Evolutionary conservation across 2,888 invertebrate species (phyloP), one percentile per base, ranked within the genome.

Genomic region (Periphyllus acericola): DNA sequence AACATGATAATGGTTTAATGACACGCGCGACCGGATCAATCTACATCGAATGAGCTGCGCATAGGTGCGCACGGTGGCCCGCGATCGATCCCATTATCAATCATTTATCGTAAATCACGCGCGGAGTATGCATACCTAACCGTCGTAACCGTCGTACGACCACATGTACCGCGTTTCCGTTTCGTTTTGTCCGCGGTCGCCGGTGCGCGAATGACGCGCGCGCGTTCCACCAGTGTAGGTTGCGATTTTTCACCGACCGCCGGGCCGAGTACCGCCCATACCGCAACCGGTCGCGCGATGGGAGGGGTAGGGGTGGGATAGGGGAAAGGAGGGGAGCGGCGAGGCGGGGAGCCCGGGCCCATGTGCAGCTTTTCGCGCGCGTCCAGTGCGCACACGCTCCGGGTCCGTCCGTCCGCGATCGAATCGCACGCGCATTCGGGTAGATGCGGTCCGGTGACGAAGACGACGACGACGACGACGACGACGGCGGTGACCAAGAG

Each of bases 171-270:
- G 11, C 14, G 60, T 60, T 21, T 60, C 60, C 21, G 60, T 60
- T 60, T 60, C 25, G 60, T 60, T 25, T 60, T 60, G 14, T 46
- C 46, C 14, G 14, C 3, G 2, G 14, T 46, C 46, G 14, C n/a
- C n/a, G n/a, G n/a, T n/a, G n/a, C n/a, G n/a, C n/a, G n/a, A n/a
- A n/a, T n/a, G n/a, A n/a, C n/a, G 34, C 71, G 52, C 46, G 3
- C 34, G 32, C 17, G 55, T 21, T 32, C 76, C 71, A 84, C 84
- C 84, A 84, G 76, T 84, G 76, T 84, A 76, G 84, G 84, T 84
- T 76, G 84, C 66, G 66, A 84, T 84, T 84, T 84, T 84, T 84
- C 76, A 66, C 46, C 76, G 84, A 76, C 29, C 83, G 36, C 34
- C 29, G 74, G n/a, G 8, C 40, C 40, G 29, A 46, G 76, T 66